Evolutionary conservation across 1,140 invertebrate genomes (phyloP).

Genomic region (Xylocopa sonorina): DNA sequence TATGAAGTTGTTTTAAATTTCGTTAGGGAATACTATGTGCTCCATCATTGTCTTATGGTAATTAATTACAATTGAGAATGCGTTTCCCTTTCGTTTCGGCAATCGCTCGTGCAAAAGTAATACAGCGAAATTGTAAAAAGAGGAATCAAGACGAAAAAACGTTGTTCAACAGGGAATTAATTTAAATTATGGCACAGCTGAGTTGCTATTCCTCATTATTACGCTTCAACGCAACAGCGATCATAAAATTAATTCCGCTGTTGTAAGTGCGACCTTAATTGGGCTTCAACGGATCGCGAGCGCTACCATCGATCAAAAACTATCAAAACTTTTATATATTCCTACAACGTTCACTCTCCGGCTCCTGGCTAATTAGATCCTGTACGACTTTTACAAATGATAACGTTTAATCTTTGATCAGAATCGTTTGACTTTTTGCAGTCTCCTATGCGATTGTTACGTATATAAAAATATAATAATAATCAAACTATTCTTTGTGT

Average conservation of each 20-base stretch:
- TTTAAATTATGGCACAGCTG: constrained; percentile 29
- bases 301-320: constrained; percentile 27
- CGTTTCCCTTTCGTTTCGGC: background rate
- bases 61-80: too few relatives aligned
- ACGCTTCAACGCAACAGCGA: constrained; percentile 10
- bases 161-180: constrained; percentile 1
- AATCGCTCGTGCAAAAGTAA: background rate
- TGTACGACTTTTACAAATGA: background rate
- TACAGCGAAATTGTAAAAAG: background rate
- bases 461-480: background rate
- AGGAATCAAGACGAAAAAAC: background rate
- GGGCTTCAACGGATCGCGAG: constrained; percentile 20
- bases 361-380: background rate
- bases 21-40: too few relatives aligned
- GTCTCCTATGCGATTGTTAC: background rate
- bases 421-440: background rate
- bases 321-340: constrained; percentile 11
- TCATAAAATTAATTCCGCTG: constrained; percentile 32
- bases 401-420: background rate
- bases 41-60: background rate
- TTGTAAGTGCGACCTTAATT: constrained; percentile 19
- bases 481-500: background rate
- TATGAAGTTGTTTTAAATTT: too few relatives aligned
- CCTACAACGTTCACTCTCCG: background rate
- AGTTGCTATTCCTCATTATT: constrained; percentile 20